Base-by-base conservation (phyloP, 1,140 invertebrate genomes). In the Drosophila rufa region DNA sequence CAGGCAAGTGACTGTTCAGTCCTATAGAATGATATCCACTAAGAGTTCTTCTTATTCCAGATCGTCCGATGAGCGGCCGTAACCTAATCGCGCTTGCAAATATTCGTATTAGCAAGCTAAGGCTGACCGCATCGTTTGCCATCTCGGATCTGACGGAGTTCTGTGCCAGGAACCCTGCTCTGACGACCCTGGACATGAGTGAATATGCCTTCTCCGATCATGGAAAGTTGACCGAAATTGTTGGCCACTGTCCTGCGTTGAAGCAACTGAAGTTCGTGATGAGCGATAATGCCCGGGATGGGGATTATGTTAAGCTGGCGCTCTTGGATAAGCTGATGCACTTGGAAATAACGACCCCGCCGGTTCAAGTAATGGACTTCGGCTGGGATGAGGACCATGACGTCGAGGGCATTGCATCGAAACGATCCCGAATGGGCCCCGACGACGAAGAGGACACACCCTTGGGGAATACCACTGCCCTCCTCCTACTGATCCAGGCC, bases 121-220 rank as follows among this genome's bases (percentile, higher is more conserved):
- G 14, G 3, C 6, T 73, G 12, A 73, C 25, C 0, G 66, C 67
- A 9, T 27, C 19, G 1, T 50, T 73, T 40, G n/a, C 40, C 7
- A 71, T 73, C 8, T 22, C 19, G 12, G 69, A 73, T 25, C 30
- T 73, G 2, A 15, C 4, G 4, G n/a, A 73, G 12, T 71, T 73
- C 14, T 73, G 69, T 25, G 15, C 11, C 8, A 19, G 27, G 0
- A 73, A 71, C 27, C 51, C 25, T 2, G 9, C 45, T 4, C 22
- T 73, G 7, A 19, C 19, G 4, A 25, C 27, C 3, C 25, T 73
- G 27, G 66, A 73, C 25, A 30, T 73, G 15, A 73, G 71, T 50
- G 19, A 12, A 15, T 30, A 6, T 38, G 11, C 3, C 2, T 59
- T 59, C 22, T 25, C 53, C 6, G 69, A 73, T 22, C 19, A 43